phyloP scores from a whole-genome alignment of 2,113 vertebrate genomes.

The Anhinga anhinga region DNA sequence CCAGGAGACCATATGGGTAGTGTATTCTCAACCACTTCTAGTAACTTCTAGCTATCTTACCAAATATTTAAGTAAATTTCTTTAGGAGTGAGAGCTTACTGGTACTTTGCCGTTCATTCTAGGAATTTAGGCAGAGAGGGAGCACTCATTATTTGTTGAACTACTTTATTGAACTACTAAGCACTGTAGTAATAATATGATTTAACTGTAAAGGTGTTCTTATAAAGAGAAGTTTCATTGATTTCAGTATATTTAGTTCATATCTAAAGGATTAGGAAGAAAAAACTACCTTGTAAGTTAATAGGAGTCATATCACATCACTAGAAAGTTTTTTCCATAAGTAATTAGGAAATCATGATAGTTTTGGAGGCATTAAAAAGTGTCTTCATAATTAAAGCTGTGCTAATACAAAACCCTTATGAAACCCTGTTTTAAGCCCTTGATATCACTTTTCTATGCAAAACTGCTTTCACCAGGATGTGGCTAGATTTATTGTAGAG shows the following conservation, averaged over 20 bases:
- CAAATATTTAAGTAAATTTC: slow-evolving; percentile 6
- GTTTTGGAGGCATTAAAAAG: not conserved
- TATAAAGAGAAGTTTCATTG: not conserved
- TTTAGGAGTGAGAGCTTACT: not conserved
- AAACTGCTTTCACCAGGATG: not conserved
- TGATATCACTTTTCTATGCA: not conserved
- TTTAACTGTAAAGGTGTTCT: not conserved
- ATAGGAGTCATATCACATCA: not conserved
- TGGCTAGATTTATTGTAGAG: not conserved
- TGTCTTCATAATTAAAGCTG: not conserved
- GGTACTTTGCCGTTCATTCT: not conserved
- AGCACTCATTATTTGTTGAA: not conserved
- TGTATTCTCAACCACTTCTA: slow-evolving; percentile 10
- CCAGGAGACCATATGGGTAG: slow-evolving; percentile 30
- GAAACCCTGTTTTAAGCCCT: not conserved
- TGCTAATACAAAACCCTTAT: not conserved
- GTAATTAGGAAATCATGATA: not conserved
- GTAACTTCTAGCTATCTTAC: not conserved
- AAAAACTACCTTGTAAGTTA: not conserved
- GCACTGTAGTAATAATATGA: not conserved
- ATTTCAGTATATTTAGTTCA: not conserved
- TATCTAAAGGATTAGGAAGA: not conserved
- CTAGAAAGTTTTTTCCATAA: not conserved
- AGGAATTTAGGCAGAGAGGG: not conserved
- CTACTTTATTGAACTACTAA: not conserved